Base-by-base conservation (phyloP, 1,140 invertebrate species). In the Camponotus floridanus region DNA sequence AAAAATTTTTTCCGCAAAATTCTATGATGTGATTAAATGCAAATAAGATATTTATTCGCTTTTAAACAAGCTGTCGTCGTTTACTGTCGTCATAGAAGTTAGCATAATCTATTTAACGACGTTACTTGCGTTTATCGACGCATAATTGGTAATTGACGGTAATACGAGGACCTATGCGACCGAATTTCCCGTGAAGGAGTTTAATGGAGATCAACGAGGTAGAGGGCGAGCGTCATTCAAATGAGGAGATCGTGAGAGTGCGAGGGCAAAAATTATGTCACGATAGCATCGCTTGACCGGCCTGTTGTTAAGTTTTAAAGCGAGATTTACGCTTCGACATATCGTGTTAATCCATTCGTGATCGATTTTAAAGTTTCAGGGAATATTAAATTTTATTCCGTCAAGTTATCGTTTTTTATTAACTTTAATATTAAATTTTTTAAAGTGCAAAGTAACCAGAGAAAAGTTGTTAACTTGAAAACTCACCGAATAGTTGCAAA, bases 211-310 rank as follows among this genome's bases (percentile, higher is more conserved):
- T 83, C 79, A 83, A 83, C 68, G 79, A 83, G 68, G 57, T 33
- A 39, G 79, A 83, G 79, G 68, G 68, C 79, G 55, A 62, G 55
- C 79, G 68, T 73, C 42, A 83, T 73, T 83, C 55, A 73, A 9
- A 73, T 81, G 79, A 73, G 79, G 55, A 81, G 79, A 68, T 83
- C 79, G 78, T 80, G 78, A 80, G 78, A 80, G 65, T 80, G 61
- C 62, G 79, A 83, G 79, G 79, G 79, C 79, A 83, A 83, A 83
- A 83, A 83, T 83, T 42, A 74, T 83, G 79, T 83, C 68, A 83
- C 42, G 31, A 74, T 15, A 18, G 55, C 42, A 15, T 36, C 68
- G 68, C 26, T 45, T 51, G 39, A 80, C 45, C 42, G 39, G 21
- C 15, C 31, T 51, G 76, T 70, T 48, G 39, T 4, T 42, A 59